phyloP scores from a whole-genome alignment of 1,140 invertebrate genomes.

The Hylyphantes graminicola region DNA sequence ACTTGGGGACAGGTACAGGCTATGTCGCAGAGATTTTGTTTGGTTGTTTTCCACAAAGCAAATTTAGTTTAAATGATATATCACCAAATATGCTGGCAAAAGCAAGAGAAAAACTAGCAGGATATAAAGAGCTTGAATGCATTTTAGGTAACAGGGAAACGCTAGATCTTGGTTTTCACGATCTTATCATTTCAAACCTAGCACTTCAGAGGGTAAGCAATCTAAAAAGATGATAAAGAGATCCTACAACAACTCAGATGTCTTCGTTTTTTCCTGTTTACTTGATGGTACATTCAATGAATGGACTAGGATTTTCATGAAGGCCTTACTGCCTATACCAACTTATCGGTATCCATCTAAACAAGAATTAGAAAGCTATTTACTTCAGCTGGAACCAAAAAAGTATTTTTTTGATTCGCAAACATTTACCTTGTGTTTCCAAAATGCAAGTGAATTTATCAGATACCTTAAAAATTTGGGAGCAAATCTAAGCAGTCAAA shows the following conservation, averaged over 20 bases:
- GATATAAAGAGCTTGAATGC: background rate
- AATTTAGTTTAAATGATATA: constrained; percentile 16
- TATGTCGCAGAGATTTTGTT: constrained; percentile 17
- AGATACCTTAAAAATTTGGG: background rate
- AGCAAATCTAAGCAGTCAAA: background rate
- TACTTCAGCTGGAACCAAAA: background rate
- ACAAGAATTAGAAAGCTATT: constrained; percentile 5
- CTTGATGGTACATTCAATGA: constrained; percentile 8
- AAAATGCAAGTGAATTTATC: background rate
- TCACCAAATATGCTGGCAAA: constrained; percentile 2
- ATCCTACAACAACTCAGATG: background rate
- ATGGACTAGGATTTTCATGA: background rate
- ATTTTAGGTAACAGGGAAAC: constrained; percentile 1
- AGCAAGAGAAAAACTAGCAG: constrained; percentile 10
- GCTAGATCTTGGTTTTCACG: background rate
- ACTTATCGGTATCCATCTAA: constrained; percentile 1
- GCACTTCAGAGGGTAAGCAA: too few relatives aligned
- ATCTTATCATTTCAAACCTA: constrained; percentile 9
- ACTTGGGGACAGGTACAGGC: constrained; percentile 19
- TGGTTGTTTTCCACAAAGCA: constrained; percentile 1
- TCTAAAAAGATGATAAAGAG: too few relatives aligned
- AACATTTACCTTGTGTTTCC: background rate
- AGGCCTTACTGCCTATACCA: background rate
- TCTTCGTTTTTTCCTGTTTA: constrained; percentile 2
- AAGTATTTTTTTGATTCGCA: background rate